These are phyloP conservation scores for Mesembrinibis cayennensis DNA, from an alignment of 2,113 vertebrate genomes.

Conservation along the genomic window DNA sequence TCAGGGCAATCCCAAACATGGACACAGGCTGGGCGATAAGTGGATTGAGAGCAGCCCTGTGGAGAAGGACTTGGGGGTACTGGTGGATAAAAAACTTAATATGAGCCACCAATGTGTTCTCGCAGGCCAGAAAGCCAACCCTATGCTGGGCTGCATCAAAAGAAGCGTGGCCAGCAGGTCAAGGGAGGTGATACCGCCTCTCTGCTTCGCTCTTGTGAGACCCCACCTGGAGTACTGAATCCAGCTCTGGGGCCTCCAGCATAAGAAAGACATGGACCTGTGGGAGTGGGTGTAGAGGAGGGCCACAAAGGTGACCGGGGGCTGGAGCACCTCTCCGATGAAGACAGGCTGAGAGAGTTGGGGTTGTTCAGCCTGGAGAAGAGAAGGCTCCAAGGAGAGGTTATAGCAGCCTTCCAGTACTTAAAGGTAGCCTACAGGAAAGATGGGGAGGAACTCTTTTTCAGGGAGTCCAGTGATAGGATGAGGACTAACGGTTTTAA, in stretches of 20 bases:
- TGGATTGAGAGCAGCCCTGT: neutral
- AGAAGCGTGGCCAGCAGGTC: rapidly evolving
- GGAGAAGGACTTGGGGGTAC: neutral
- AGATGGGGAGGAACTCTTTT: neutral
- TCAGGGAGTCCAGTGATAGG: neutral
- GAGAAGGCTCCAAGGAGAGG: neutral
- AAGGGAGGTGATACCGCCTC: neutral
- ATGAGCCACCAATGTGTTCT: rapidly evolving
- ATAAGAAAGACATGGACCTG: neutral
- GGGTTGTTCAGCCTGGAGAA: neutral
- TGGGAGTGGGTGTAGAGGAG: neutral
- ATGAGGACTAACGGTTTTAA: rapidly evolving
- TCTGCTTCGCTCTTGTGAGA: neutral
- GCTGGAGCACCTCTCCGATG: neutral
- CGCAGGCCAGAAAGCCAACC: neutral
- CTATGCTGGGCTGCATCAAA: neutral
- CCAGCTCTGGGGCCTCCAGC: neutral
- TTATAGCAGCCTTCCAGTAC: neutral
- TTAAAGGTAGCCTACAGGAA: neutral
- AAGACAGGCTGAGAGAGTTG: neutral
- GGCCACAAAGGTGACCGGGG: rapidly evolving
- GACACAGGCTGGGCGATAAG: neutral
- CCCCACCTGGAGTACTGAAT: neutral
- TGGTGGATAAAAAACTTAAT: neutral
- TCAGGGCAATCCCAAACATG: neutral